Base-by-base conservation (phyloP, 2,797 vertebrate species). In the Anguilla anguilla region DNA sequence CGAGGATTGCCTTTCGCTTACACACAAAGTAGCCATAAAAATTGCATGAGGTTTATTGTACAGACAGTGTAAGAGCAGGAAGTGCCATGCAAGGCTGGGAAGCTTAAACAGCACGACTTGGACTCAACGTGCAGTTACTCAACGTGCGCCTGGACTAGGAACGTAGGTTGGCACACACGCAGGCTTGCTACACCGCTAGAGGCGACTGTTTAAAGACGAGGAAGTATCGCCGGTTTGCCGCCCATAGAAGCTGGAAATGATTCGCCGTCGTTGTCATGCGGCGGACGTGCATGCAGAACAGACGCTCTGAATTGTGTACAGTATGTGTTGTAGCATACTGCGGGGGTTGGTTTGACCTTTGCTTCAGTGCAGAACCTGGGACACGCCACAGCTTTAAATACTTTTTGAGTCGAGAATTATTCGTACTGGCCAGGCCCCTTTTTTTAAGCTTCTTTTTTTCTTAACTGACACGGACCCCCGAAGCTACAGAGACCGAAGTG, bases 331-430 rank as follows among this genome's bases (percentile, higher is more conserved):
- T 86, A 74, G 46, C 64, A 86, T 74, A 64, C 84, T 67, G 55
- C 67, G 53, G 43, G 11, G 2, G 31, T 49, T n/a, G 6, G 22
- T 43, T 9, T 82, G 79, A n/a, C 43, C 79, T 82, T 9, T 49
- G 43, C 85, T 28, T 61, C 43, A 35, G 93, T 91, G 90, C 92
- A 88, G 91, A 91, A 90, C 35, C 39, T 79, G 74, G 74, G 35
- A 90, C 90, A 87, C 91, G 89, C 87, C 88, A 91, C 88, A 92
- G 91, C 93, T 93, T 95, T 93, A 92, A 89, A 91, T 79, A 84
- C 83, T 90, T 43, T 43, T 92, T 88, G 88, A 90, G 92, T 85
- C 51, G 28, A 87, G 92, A 7, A n/a, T 51, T 82, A 49, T 25
- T 31, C 69, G 85, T 87, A 17, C 74, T 46, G 74, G n/a, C 67